Conservation (phyloP, 37 sponge, comb jelly and placozoan genomes). For the Ianthella basta region DNA sequence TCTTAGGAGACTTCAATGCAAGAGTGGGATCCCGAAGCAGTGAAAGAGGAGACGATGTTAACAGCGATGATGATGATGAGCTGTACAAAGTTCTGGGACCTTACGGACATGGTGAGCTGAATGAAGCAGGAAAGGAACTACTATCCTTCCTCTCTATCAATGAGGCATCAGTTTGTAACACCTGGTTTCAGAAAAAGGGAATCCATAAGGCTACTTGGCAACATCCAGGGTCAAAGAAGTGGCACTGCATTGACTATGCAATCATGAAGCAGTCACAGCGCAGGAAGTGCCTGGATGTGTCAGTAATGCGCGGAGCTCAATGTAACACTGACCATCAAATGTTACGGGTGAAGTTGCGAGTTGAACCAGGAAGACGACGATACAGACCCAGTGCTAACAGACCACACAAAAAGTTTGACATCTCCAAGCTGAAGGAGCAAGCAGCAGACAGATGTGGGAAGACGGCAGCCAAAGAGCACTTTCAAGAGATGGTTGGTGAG, state of each 20-base stretch:
- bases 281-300: slow-evolving; percentile 28
- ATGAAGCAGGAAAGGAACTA: slow-evolving; percentile 23
- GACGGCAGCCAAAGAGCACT: no score
- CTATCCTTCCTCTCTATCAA: slow-evolving; percentile 24
- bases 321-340: slow-evolving; percentile 17
- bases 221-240: slow-evolving; percentile 26
- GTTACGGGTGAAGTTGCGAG: background rate
- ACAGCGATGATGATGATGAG: no score
- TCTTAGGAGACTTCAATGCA: slow-evolving; percentile 37
- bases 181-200: slow-evolving; percentile 32
- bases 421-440: no score
- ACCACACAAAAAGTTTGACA: no score
- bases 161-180: slow-evolving; percentile 26
- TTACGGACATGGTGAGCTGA: background rate
- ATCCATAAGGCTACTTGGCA: slow-evolving; percentile 54
- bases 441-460: no score
- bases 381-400: no score
- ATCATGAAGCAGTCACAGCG: slow-evolving; percentile 13
- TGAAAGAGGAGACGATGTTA: no score
- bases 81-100: no score
- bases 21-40: slow-evolving; percentile 9
- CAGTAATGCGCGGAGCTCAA: slow-evolving; percentile 22
- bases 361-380: no score
- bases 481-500: no score
- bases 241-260: slow-evolving; percentile 34